Evolutionary conservation across 1,140 invertebrate species (phyloP).

Genomic region (Magallana gigas): DNA sequence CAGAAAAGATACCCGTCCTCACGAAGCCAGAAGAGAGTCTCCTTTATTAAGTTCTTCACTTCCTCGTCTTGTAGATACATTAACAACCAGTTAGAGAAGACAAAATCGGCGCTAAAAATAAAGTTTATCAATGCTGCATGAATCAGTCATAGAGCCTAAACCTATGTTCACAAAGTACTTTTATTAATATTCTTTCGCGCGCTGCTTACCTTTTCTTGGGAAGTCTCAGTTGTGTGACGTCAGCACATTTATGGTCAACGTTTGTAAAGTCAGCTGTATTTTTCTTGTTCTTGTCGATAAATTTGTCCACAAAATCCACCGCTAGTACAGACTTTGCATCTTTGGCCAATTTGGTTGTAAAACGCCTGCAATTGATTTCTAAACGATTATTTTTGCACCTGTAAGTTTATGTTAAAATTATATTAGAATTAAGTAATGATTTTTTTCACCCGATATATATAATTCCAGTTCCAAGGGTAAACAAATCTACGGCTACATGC

Average conservation of each 20-base stretch:
- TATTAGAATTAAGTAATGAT: no score
- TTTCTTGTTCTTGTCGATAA: constrained; percentile 81
- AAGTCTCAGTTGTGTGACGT: constrained; percentile 81
- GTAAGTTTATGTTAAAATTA: no score
- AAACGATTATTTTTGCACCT: no score
- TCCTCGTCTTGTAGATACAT: constrained; percentile 83
- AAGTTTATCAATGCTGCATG: background rate
- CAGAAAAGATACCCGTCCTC: constrained; percentile 82
- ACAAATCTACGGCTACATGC: no score
- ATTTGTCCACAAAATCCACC: constrained; percentile 83
- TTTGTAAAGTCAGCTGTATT: constrained; percentile 79
- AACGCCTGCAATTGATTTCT: constrained; percentile 75
- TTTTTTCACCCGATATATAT: no score
- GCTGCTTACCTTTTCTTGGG: constrained; percentile 72
- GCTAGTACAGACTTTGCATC: constrained; percentile 80
- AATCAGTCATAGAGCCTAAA: no score
- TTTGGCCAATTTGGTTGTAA: constrained; percentile 81
- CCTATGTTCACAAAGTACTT: background rate
- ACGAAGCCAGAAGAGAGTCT: constrained; percentile 81
- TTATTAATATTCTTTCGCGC: background rate
- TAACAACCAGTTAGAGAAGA: constrained; percentile 85
- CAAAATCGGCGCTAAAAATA: constrained; percentile 76
- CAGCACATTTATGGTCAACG: constrained; percentile 80
- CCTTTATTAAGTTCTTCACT: constrained; percentile 79
- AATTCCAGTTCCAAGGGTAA: no score